Conservation (phyloP, 1,140 invertebrate species). For the Heliothis subflexa region DNA sequence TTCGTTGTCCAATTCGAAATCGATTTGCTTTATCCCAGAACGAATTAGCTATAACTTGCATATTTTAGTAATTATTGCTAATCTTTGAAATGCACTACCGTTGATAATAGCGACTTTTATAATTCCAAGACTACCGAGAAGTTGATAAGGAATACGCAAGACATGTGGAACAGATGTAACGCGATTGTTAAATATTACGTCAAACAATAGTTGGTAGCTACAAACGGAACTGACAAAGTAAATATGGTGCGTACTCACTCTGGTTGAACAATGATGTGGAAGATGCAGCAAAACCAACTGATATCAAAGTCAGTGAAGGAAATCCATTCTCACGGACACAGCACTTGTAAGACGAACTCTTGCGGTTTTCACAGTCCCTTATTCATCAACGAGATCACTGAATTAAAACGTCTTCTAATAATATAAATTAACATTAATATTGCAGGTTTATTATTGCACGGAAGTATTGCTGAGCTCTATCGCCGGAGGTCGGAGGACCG, state of each 20-base stretch:
- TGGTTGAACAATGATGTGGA: constrained; percentile 56
- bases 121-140: constrained; percentile 46
- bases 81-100: constrained; percentile 17
- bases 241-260: constrained; percentile 64
- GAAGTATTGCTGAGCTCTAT: constrained; percentile 55
- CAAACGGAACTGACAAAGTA: constrained; percentile 53
- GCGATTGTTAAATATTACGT: constrained; percentile 18
- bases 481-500: constrained; percentile 54
- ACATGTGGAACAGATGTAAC: constrained; percentile 23
- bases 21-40: constrained; percentile 27
- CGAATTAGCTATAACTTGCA: constrained; percentile 11
- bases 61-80: constrained; percentile 21
- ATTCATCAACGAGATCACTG: constrained; percentile 57
- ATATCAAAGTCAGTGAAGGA: constrained; percentile 67
- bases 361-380: constrained; percentile 59
- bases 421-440: constrained; percentile 49
- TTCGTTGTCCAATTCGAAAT: constrained; percentile 11
- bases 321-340: constrained; percentile 77
- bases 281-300: constrained; percentile 57
- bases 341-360: constrained; percentile 62
- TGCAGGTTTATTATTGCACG: constrained; percentile 61
- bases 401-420: constrained; percentile 42
- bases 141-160: constrained; percentile 48
- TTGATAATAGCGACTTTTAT: constrained; percentile 50
- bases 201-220: constrained; percentile 25